phyloP scores from a whole-genome alignment of 1,140 invertebrate genomes.

The Cyclargus thomasi region DNA sequence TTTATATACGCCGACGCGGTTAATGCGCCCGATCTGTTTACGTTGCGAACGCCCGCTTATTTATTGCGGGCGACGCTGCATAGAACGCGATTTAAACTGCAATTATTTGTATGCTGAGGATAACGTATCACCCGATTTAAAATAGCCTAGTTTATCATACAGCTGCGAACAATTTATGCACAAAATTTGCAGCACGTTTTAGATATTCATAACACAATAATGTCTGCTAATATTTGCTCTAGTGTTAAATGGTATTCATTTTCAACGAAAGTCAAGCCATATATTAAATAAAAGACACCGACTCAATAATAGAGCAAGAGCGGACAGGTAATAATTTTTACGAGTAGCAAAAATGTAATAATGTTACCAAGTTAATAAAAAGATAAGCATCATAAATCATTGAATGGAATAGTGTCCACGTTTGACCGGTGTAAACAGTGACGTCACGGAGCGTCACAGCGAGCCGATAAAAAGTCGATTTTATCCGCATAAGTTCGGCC shows the following conservation, averaged over 20 bases:
- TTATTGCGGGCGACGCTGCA: constrained; percentile 64
- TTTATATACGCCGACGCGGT: constrained; percentile 72
- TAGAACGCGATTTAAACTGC: constrained; percentile 67
- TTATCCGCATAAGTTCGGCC: constrained; percentile 71
- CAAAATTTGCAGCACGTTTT: constrained; percentile 8
- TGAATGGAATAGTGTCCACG: constrained; percentile 40
- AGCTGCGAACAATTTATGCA: constrained; percentile 25
- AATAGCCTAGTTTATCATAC: constrained; percentile 31
- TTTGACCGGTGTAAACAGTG: constrained; percentile 66
- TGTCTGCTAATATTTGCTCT: background rate
- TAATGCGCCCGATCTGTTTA: constrained; percentile 74
- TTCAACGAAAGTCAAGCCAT: background rate
- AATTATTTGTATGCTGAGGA: constrained; percentile 67
- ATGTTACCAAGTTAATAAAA: constrained; percentile 10
- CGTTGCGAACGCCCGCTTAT: constrained; percentile 63
- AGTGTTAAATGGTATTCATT: background rate
- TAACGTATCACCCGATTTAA: constrained; percentile 63
- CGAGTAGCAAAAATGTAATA: background rate
- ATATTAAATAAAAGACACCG: background rate
- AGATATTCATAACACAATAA: background rate
- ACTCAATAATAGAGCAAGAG: no score
- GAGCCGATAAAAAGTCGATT: constrained; percentile 73
- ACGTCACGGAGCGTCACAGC: constrained; percentile 70
- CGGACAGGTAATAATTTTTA: background rate
- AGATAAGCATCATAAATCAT: constrained; percentile 20